A percentile compares a stretch with the other conserved stretches of the same genome.
Conservation (phyloP, 2,113 vertebrate species). For the Melospiza melodia region DNA sequence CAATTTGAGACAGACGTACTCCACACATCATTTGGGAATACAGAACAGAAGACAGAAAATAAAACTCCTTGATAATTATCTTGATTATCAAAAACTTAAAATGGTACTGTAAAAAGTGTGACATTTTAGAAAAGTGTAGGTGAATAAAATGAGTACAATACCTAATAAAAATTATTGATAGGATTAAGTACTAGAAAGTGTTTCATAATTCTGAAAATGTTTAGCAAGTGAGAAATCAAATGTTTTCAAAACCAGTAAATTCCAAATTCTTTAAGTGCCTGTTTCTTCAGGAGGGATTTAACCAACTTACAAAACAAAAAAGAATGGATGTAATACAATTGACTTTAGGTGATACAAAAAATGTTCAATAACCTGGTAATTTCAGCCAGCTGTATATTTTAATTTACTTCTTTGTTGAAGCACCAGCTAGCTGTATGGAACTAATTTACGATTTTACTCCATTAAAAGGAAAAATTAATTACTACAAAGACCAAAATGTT, state of each 20-base stretch:
- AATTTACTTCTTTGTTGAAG: not conserved
- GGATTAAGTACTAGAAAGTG: not conserved
- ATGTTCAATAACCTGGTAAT: not conserved
- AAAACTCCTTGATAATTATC: not conserved
- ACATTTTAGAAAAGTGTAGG: not conserved
- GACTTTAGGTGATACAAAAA: not conserved
- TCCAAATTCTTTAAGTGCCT: not conserved
- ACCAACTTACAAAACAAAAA: not conserved
- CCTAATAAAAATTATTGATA: not conserved
- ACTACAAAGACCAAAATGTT: not conserved
- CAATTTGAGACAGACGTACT: not conserved
- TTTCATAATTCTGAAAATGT: not conserved
- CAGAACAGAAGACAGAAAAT: not conserved
- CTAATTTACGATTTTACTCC: not conserved
- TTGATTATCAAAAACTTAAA: not conserved
- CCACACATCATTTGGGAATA: not conserved
- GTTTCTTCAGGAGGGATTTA: not conserved
- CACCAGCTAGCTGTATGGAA: not conserved
- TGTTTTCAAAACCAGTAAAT: not conserved
- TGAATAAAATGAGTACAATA: not conserved
- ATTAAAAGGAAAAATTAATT: not conserved
- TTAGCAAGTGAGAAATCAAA: not conserved
- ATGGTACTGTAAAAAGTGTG: not conserved
- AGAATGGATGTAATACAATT: not conserved
- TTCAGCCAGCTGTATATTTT: not conserved